A percentile compares a stretch with the other conserved stretches of the same genome.
Conservation (phyloP, 1,140 invertebrate genomes). For the Orius insidiosus region DNA sequence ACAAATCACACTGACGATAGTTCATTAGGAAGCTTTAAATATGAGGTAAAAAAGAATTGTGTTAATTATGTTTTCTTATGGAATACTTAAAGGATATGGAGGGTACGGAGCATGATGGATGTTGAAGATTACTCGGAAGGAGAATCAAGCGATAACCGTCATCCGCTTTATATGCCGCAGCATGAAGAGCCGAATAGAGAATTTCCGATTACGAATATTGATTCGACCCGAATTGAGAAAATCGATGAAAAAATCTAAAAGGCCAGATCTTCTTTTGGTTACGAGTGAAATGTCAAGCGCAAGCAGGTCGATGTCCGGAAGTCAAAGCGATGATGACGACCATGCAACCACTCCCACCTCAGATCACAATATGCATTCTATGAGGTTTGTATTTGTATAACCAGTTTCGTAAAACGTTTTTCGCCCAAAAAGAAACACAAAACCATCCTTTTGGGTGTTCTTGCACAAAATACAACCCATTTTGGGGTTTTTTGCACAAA, state of each 20-base stretch:
- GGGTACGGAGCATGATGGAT: slow-evolving; percentile 70
- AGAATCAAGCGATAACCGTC: slow-evolving; percentile 31
- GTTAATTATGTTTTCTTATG: background rate
- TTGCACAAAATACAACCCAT: no score
- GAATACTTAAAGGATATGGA: slow-evolving; percentile 38
- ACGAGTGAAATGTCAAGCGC: slow-evolving; percentile 17
- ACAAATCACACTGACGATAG: slow-evolving; percentile 47
- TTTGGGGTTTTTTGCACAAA: no score
- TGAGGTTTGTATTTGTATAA: no score
- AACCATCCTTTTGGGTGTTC: no score
- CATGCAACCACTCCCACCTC: slow-evolving; percentile 50
- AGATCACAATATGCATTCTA: slow-evolving; percentile 41
- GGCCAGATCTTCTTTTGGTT: slow-evolving; percentile 26
- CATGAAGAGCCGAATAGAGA: slow-evolving; percentile 30
- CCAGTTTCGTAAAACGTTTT: no score
- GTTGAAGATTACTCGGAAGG: slow-evolving; percentile 73
- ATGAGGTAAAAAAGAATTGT: slow-evolving; percentile 33
- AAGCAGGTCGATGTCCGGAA: slow-evolving; percentile 40
- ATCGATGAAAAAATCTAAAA: slow-evolving; percentile 52
- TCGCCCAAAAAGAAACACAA: no score
- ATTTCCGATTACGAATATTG: slow-evolving; percentile 73
- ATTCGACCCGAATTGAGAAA: slow-evolving; percentile 63
- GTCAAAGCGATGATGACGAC: slow-evolving; percentile 59
- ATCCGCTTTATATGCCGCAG: slow-evolving; percentile 18
- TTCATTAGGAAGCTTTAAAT: slow-evolving; percentile 49